These are phyloP conservation scores for Athalia cordata DNA, from an alignment of 2,888 invertebrate species.

Conservation along the genomic window DNA sequence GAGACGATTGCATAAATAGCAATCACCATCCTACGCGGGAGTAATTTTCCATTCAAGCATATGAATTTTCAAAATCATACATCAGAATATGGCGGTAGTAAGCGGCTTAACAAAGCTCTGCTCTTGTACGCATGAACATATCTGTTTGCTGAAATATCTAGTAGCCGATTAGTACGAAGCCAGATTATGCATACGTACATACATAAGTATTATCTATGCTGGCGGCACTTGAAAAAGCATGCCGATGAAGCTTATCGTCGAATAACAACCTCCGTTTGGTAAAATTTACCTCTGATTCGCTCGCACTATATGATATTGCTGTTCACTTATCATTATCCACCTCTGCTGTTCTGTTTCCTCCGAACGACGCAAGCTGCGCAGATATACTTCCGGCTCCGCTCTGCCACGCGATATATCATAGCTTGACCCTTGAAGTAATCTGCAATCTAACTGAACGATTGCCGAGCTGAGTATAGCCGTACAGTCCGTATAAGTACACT, in stretches of 20 bases:
- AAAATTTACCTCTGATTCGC: not conserved
- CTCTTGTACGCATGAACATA: not conserved
- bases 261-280: not conserved
- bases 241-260: constrained; percentile 5
- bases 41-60: constrained; percentile 15
- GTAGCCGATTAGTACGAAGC: not conserved
- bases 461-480: not conserved
- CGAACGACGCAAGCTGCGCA: constrained; percentile 33
- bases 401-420: not conserved
- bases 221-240: constrained; percentile 9
- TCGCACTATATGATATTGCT: constrained; percentile 19
- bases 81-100: constrained; percentile 23
- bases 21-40: constrained; percentile 7
- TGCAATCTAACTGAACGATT: constrained; percentile 29
- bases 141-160: constrained; percentile 19
- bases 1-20: constrained; percentile 23
- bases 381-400: not conserved
- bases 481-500: too few relatives aligned
- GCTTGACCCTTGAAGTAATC: constrained; percentile 30
- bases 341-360: not conserved
- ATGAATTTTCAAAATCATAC: constrained; percentile 25
- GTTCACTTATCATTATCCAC: not conserved
- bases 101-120: constrained; percentile 40
- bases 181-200: too few relatives aligned
- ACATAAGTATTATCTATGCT: too few relatives aligned